Evolutionary conservation across 2,113 vertebrate species (phyloP), one percentile per base, ranked within the genome.

Genomic region (Datnioides undecimradiatus): DNA sequence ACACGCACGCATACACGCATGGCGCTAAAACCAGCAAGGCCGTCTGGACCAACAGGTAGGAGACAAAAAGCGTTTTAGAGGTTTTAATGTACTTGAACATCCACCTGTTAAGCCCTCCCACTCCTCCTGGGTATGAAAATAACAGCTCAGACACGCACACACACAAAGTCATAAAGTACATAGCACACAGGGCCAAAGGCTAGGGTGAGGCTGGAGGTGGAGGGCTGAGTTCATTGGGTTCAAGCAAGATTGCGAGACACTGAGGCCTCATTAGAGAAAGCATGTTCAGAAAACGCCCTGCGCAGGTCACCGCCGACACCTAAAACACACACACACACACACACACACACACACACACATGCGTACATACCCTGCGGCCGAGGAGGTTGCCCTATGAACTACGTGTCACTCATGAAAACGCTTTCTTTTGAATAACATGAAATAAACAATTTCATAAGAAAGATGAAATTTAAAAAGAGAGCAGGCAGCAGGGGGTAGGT

Each of bases 181-280:
- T 73, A 33, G 16, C 63, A 85, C 73, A 31, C 76, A 77, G n/a
- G 77, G 66, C 69, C 73, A 86, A 78, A 65, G 86, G 51, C 67
- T 55, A 51, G 64, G 43, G 73, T 58, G 55, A 66, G 64, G 36
- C 25, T 58, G 16, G 36, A 31, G 40, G 36, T 66, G 65, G 68
- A 78, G 17, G 43, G n/a, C 27, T 52, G 33, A 72, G 79, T 79
- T 83, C 43, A 77, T 1, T 41, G 43, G 67, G 77, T 90, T 69
- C 69, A 80, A 59, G 59, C 36, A 57, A 52, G 29, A 65, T 34
- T 27, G 5, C 14, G 13, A 73, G 70, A 74, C 38, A 78, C 45
- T 40, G 31, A 69, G 57, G 41, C 57, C 52, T 86, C 69, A 38
- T 79, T 58, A 62, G 14, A 45, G 45, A 54, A 49, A 58, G 36